Conservation (phyloP, 2,113 vertebrate genomes). For the Bos javanicus region DNA sequence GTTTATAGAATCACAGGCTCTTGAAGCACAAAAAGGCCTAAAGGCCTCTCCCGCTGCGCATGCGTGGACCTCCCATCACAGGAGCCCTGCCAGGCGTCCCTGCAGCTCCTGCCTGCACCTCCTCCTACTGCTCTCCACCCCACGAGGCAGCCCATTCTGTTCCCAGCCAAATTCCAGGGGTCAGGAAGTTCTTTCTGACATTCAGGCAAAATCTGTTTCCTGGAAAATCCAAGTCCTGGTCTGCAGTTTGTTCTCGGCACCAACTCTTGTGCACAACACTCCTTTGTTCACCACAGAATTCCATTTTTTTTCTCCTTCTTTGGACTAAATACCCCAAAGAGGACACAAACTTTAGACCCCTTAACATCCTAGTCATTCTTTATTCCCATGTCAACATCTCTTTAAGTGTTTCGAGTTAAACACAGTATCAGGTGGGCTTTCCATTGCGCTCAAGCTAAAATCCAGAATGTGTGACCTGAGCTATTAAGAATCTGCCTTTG, state of each 20-base stretch:
- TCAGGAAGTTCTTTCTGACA: background rate
- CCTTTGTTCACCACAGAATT: background rate
- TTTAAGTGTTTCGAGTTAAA: background rate
- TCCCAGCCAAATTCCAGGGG: background rate
- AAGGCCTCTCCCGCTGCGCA: background rate
- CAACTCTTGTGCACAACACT: fast-evolving
- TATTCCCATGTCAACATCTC: background rate
- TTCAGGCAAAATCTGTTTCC: background rate
- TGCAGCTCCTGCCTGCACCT: too few species aligned
- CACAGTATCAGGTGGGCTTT: background rate
- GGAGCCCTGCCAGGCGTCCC: background rate
- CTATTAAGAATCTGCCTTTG: background rate
- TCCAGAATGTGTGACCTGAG: background rate
- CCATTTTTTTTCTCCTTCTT: background rate
- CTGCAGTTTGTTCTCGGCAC: background rate
- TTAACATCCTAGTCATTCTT: background rate
- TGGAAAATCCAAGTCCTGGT: too few species aligned
- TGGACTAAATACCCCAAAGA: background rate
- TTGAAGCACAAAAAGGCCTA: background rate
- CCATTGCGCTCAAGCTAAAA: background rate
- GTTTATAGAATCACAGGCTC: background rate
- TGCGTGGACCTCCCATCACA: background rate
- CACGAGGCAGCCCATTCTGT: background rate
- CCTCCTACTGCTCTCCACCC: too few species aligned
- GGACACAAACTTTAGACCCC: background rate